Base-by-base conservation (phyloP, 1,140 invertebrate species). In the Telenomus remus region DNA sequence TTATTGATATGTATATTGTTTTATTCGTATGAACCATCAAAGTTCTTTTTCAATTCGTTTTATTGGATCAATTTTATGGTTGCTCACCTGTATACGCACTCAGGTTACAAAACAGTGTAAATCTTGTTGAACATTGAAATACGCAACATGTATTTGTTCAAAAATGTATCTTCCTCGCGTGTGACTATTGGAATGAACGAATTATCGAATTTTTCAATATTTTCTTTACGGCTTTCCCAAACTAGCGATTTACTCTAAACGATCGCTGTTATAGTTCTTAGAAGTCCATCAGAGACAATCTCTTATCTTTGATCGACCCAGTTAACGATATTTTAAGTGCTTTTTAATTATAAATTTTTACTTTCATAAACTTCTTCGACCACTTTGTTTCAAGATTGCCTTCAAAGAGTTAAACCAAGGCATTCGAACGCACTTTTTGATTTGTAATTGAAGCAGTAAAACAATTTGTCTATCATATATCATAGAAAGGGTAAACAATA, bases 111-210 rank as follows among this genome's bases (percentile, higher is more conserved):
- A 68, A 60, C 14, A 0, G 55, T 68, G 49, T 59, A 69, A 69
- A 60, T 69, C 34, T 60, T 19, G 35, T 60, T 48, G 34, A 69
- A 69, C 43, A 69, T 55, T 55, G 46, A 71, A 39, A 27, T 27
- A 70, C 63, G 46, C 55, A 71, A 71, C 59, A 63, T 63, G 66
- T 70, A 56, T 61, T 63, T 33, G 43, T 57, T 57, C 51, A 15
- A 63, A 71, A 51, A 55, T 42, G 46, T 47, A 13, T 57, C 50
- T 51, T 47, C 53, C 37, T 33, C 35, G 37, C n/a, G 6, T 27
- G 19, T 27, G 6, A 39, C 37, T 9, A 39, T n/a, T 9, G 3
- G 37, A 9, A n/a, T n/a, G 37, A 39, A 39, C 37, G 3, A 39
- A 39, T 9, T 11, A 39, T 11, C n/a, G 9, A 39, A 39, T 39